These are phyloP conservation scores for Forficula auricularia DNA, from an alignment of 1,140 invertebrate species.

Conservation along the genomic window DNA sequence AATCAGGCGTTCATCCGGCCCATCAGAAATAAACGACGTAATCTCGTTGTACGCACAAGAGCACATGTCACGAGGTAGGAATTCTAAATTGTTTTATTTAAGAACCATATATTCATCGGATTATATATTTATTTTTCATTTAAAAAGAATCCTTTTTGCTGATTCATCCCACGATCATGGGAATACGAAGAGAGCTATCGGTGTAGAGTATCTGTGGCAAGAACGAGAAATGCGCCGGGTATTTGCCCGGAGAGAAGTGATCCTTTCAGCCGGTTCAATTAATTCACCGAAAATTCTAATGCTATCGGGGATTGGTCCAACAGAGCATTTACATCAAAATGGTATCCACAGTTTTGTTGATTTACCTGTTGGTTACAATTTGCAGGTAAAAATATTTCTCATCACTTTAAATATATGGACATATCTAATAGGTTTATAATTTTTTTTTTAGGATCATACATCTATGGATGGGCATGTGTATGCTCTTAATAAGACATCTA, in stretches of 20 bases:
- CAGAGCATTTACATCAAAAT: conserved; percentile 33
- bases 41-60: conserved; percentile 49
- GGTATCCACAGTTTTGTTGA: conserved; percentile 25
- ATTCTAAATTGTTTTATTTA: conserved; percentile 8
- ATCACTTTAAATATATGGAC: too few relatives aligned
- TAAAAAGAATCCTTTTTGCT: too few relatives aligned
- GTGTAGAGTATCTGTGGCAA: conserved; percentile 17
- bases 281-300: conserved; percentile 55
- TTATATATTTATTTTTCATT: conserved; percentile 6
- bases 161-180: too few relatives aligned
- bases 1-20: conserved; percentile 56
- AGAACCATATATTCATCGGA: conserved; percentile 13
- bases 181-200: conserved; percentile 24
- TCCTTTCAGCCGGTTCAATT: conserved; percentile 47
- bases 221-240: conserved; percentile 22
- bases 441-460: conserved; percentile 41
- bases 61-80: conserved; percentile 43
- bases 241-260: conserved; percentile 46
- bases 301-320: conserved; percentile 56
- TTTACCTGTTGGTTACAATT: conserved; percentile 50
- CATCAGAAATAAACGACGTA: conserved; percentile 42
- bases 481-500: conserved; percentile 30
- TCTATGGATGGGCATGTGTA: conserved; percentile 37
- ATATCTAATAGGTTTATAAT: too few relatives aligned
- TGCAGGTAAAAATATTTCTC: too few relatives aligned